Evolutionary conservation across 2,797 vertebrate species (phyloP), one percentile per base, ranked within the genome.

Genomic region (Gymnocypris eckloni): DNA sequence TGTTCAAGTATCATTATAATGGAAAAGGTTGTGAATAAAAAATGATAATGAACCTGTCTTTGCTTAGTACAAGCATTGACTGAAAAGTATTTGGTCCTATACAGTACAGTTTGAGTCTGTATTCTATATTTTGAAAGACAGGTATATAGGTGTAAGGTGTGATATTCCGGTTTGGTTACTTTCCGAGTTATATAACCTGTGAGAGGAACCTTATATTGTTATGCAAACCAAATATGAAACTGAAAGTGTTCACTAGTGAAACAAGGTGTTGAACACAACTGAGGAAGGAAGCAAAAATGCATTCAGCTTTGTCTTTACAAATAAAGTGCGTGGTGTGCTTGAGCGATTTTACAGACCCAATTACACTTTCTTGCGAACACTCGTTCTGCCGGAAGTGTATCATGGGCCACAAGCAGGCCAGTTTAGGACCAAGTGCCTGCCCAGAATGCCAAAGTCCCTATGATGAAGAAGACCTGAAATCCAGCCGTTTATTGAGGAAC

Each of bases 321-420:
- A 87, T 88, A 71, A 54, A 81, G 59, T 90, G 89, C 33, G 76
- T 87, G 0, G 1, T 88, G 13, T 90, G 89, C 52, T 67, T 88
- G 61, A 37, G 66, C 13, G 88, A 89, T 81, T 84, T 77, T 59
- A 86, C 50, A 0, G 86, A 89, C 69, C 87, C 87, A 2, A 79
- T 88, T 33, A 85, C 25, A 33, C 86, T 87, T 5, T 20, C 71
- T 22, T 89, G 86, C 9, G 82, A 90, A 56, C 86, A 89, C 33
- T 82, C 81, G 1, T 89, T 81, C 37, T 89, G 86, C 45, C 79
- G 20, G 48, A 12, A 61, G 56, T 90, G 90, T 75, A 89, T 90
- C 54, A 82, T 33, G 0, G 70, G 50, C 8, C 73, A 88, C 70
- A 45, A 88, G 81, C 41, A 43, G 3, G 18, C 41, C 48, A 83